phyloP scores from a whole-genome alignment of 1,140 invertebrate genomes.

The Anthonomus grandis region DNA sequence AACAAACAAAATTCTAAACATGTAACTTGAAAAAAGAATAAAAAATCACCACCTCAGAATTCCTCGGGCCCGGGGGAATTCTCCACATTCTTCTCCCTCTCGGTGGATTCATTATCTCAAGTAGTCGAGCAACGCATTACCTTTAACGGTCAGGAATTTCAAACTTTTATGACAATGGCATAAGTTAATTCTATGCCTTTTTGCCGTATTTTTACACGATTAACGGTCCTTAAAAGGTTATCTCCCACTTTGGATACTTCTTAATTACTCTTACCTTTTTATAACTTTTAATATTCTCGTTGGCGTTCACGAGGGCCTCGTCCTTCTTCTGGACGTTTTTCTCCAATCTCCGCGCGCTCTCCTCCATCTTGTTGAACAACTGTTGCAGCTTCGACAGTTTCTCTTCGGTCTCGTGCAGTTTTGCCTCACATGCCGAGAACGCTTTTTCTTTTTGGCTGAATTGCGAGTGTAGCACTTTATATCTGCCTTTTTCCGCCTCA shows the following conservation, averaged over 20 bases:
- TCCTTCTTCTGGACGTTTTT: conserved; percentile 37
- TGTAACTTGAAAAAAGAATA: no score
- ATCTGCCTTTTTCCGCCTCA: conserved; percentile 30
- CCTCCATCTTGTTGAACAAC: conserved; percentile 31
- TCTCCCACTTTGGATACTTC: neutral
- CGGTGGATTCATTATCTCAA: no score
- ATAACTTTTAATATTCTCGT: conserved; percentile 23
- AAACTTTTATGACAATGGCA: neutral
- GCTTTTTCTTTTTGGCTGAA: conserved; percentile 30
- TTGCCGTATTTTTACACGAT: neutral
- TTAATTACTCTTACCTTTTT: conserved; percentile 26
- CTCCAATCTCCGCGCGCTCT: conserved; percentile 31
- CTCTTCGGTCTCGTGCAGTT: conserved; percentile 22
- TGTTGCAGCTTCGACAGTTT: conserved; percentile 29
- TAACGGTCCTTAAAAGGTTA: neutral
- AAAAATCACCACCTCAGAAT: no score
- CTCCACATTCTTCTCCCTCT: no score
- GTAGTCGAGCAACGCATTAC: no score
- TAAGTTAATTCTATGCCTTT: neutral
- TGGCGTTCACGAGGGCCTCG: conserved; percentile 30
- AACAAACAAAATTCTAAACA: no score
- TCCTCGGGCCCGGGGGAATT: no score
- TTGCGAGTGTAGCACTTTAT: conserved; percentile 25
- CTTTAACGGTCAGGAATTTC: no score
- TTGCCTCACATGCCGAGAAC: conserved; percentile 22